Percentiles rank a stretch among this genome's conserved stretches.
Conservation (phyloP, 2,888 invertebrate genomes). For the Sympetrum striolatum region DNA sequence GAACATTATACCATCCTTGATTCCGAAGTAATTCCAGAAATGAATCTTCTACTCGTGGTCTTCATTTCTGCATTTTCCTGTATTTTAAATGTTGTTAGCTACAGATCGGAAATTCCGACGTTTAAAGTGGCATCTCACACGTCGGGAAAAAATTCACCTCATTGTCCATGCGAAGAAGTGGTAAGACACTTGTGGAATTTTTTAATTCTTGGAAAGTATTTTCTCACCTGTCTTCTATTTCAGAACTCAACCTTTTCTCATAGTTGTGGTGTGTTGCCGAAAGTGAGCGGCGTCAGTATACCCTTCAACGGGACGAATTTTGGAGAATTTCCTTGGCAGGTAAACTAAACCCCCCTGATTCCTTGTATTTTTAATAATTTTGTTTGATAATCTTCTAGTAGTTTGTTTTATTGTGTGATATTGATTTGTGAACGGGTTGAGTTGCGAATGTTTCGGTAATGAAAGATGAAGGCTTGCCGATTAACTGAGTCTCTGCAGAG, state of each 20-base stretch:
- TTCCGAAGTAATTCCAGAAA: too few relatives aligned
- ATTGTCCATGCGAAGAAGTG: constrained; percentile 9
- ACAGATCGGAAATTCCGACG: neutral
- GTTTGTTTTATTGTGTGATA: too few relatives aligned
- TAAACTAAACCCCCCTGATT: neutral
- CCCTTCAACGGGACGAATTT: neutral
- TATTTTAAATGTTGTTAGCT: neutral
- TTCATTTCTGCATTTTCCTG: too few relatives aligned
- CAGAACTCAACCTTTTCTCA: neutral
- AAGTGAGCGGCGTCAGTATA: neutral
- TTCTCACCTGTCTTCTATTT: neutral
- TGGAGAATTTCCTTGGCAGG: constrained; percentile 37
- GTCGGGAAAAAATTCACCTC: neutral
- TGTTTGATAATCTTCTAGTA: too few relatives aligned
- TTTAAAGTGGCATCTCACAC: neutral
- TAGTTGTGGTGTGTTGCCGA: neutral
- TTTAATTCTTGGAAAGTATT: neutral
- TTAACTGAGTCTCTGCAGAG: too few relatives aligned
- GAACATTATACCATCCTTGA: too few relatives aligned
- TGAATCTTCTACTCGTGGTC: too few relatives aligned
- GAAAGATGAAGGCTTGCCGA: too few relatives aligned
- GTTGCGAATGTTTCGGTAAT: too few relatives aligned
- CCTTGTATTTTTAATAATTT: neutral
- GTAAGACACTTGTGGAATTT: neutral
- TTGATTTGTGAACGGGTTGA: too few relatives aligned